These are phyloP conservation scores for Thaumetopoea pityocampa DNA, from an alignment of 1,140 invertebrate genomes.

Conservation along the genomic window DNA sequence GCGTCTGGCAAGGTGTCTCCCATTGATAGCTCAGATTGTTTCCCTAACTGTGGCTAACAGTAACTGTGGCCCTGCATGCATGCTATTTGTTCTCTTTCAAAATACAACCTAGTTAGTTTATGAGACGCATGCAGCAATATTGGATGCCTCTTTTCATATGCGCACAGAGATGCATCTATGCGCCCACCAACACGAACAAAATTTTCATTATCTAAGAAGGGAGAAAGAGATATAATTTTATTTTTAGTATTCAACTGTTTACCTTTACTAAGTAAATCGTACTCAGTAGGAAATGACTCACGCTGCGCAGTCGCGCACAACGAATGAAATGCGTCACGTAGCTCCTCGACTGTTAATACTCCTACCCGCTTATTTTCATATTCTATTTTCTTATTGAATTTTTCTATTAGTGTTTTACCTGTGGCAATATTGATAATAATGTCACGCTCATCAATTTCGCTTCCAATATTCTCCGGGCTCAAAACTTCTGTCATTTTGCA, in stretches of 20 bases:
- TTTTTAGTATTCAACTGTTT: background rate
- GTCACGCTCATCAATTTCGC: no score
- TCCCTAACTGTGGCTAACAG: slow-evolving; percentile 11
- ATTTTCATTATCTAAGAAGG: background rate
- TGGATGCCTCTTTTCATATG: slow-evolving; percentile 3
- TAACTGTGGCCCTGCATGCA: slow-evolving; percentile 15
- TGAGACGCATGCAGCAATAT: slow-evolving; percentile 3
- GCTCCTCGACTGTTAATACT: background rate
- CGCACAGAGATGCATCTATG: background rate
- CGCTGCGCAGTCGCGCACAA: background rate
- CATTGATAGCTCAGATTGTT: slow-evolving; percentile 11
- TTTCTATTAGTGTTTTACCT: no score
- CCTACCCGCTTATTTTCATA: background rate
- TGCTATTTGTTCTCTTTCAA: background rate
- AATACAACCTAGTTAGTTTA: slow-evolving; percentile 6
- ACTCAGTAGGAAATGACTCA: background rate
- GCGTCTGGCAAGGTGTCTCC: slow-evolving; percentile 11
- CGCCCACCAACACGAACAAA: slow-evolving; percentile 7
- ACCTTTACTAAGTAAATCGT: background rate
- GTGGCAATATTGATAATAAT: no score
- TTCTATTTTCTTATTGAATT: no score
- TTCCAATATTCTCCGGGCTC: no score
- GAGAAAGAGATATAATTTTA: background rate
- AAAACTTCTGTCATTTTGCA: no score
- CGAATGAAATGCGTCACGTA: background rate